Evolutionary conservation across 2,113 vertebrate species (phyloP), one percentile per base, ranked within the genome.

Genomic region (Caranx melampygus): DNA sequence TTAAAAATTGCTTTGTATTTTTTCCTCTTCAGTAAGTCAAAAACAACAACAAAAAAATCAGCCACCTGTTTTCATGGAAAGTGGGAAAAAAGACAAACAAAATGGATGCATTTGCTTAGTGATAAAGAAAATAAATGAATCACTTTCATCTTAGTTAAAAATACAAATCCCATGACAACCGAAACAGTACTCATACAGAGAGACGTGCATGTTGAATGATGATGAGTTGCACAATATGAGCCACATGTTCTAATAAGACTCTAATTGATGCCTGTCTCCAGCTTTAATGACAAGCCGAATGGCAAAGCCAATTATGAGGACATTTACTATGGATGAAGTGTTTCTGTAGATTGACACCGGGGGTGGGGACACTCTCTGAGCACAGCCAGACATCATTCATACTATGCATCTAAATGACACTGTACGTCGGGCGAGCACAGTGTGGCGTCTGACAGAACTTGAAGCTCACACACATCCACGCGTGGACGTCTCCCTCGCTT

Each of bases 391-490:
- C 45, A 70, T 75, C 81, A 66, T 51, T 87, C 91, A 78, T 51
- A 77, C 83, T 65, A 79, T 67, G 82, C 75, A 70, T 88, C 57
- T 84, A 86, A 93, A 88, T 90, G 88, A 84, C 88, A 75, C 45
- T 70, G 69, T 61, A 71, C 18, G 75, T 84, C 87, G 79, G 84
- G 75, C 62, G 52, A 6, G 60, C 87, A 54, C 88, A 91, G 81
- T 62, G 45, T 84, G 89, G 61, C 1, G 55, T 83, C 84, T 85
- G 84, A 86, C 78, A 85, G 78, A 74, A 73, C 78, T 75, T 62
- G 13, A 82, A 75, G 69, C 83, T 69, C 79, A 59, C 60, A 75
- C 65, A 31, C 75, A 71, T 79, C 45, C 45, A 61, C 76, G 78
- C 85, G 67, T 61, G 60, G 60, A 72, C 69, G 69, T 65, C 85